phyloP scores from a whole-genome alignment of 2,797 vertebrate species.

The Staurois parvus region DNA sequence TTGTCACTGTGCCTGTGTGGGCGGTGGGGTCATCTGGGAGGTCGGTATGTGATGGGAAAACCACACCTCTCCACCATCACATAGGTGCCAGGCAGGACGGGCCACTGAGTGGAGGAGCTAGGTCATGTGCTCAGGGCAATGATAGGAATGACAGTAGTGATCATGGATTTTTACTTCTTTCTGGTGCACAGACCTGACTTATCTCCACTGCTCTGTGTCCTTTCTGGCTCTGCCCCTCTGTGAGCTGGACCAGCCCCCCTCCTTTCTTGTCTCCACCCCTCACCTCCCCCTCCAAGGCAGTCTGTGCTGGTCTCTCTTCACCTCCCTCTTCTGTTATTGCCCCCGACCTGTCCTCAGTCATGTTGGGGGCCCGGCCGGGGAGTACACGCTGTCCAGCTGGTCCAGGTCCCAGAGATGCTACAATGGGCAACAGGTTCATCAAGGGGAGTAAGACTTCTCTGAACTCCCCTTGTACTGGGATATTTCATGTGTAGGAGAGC shows the following conservation, averaged over 20 bases:
- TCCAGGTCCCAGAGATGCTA: constrained; percentile 83
- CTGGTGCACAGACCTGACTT: background rate
- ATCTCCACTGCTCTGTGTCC: no score
- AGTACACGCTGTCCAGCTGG: constrained; percentile 90
- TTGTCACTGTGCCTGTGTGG: background rate
- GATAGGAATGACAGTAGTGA: no score
- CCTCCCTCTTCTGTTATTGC: constrained; percentile 47
- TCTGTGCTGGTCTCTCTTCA: constrained; percentile 36
- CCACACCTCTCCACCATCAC: constrained; percentile 13
- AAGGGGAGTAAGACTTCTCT: no score
- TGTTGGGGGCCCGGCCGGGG: constrained; percentile 90
- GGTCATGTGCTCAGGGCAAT: no score
- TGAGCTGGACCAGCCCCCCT: background rate
- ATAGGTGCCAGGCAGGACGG: no score
- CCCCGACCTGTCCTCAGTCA: constrained; percentile 70
- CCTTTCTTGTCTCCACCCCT: constrained; percentile 16
- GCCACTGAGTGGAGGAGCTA: no score
- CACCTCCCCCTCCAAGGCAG: background rate
- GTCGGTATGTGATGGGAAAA: constrained; percentile 46
- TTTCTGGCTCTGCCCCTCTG: background rate
- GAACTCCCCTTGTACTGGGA: no score
- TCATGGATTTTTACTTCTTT: background rate
- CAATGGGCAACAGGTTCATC: constrained; percentile 89
- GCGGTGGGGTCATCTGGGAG: constrained; percentile 15
- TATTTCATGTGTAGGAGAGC: no score